phyloP scores from a whole-genome alignment of 2,797 vertebrate genomes.

The Apogon talboti region DNA sequence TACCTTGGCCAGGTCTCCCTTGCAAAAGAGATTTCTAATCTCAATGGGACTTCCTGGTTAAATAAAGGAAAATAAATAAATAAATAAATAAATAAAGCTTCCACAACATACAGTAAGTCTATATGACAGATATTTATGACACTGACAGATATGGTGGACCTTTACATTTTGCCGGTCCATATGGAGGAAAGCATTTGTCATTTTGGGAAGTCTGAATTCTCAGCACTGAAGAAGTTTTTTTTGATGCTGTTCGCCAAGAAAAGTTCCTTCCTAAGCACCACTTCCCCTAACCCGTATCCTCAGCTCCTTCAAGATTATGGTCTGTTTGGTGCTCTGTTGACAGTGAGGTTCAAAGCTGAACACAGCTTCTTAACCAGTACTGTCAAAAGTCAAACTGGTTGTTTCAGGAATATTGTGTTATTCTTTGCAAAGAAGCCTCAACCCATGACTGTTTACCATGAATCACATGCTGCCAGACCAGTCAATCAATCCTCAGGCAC shows the following conservation, averaged over 20 bases:
- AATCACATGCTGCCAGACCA: no score
- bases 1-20: no score
- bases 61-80: no score
- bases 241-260: not conserved
- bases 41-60: no score
- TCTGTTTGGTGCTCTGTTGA: not conserved
- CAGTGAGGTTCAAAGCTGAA: constrained; percentile 15
- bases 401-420: constrained; percentile 25
- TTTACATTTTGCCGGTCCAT: constrained; percentile 6
- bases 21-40: no score
- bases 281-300: constrained; percentile 10
- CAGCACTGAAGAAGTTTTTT: constrained; percentile 2
- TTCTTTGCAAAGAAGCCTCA: constrained; percentile 22
- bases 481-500: no score
- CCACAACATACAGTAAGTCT: constrained; percentile 8
- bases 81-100: no score
- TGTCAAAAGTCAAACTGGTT: not conserved
- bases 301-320: constrained; percentile 7
- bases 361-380: constrained; percentile 1
- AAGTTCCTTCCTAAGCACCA: constrained; percentile 1
- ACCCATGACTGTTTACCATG: not conserved
- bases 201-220: not conserved
- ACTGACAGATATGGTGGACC: constrained; percentile 12
- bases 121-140: constrained; percentile 15
- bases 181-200: constrained; percentile 8